phyloP scores from a whole-genome alignment of 23 tunicate species.

The Clavelina lepadiformis region DNA sequence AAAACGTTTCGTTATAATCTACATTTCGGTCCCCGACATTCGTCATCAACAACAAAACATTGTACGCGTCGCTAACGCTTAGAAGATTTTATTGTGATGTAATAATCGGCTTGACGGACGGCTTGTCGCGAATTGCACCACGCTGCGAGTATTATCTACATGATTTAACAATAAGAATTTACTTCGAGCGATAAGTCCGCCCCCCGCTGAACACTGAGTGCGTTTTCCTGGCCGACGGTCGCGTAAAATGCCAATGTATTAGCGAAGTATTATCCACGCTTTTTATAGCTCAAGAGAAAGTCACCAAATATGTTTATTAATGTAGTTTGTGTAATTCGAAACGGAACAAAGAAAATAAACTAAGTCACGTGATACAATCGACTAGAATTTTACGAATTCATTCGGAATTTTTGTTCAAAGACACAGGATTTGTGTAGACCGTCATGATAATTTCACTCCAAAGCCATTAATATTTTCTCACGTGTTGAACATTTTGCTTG shows the following conservation, averaged over 20 bases:
- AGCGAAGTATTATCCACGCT: conserved; percentile 29
- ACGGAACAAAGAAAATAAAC: no score
- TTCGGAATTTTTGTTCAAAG: not conserved
- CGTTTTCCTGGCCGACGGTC: conserved; percentile 28
- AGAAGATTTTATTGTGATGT: not conserved
- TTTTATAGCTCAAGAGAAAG: not conserved
- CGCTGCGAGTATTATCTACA: conserved; percentile 24
- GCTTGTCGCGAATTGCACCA: conserved; percentile 3
- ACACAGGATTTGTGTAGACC: not conserved
- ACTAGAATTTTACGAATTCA: no score
- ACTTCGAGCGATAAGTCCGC: conserved; percentile 1
- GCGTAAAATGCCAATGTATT: not conserved
- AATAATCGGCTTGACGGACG: not conserved
- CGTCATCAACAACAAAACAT: conserved; percentile 5
- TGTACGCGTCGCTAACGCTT: not conserved
- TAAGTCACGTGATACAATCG: no score
- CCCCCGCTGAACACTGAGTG: conserved; percentile 27
- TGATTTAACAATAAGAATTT: conserved; percentile 1
- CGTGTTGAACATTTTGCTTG: no score
- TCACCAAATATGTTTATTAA: no score
- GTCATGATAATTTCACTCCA: no score
- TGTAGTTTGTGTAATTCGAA: no score
- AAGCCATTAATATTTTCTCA: no score
- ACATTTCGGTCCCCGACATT: no score
- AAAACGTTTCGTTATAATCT: no score